phyloP scores from a whole-genome alignment of 2,888 invertebrate genomes.

The Monoplex corrugatus region DNA sequence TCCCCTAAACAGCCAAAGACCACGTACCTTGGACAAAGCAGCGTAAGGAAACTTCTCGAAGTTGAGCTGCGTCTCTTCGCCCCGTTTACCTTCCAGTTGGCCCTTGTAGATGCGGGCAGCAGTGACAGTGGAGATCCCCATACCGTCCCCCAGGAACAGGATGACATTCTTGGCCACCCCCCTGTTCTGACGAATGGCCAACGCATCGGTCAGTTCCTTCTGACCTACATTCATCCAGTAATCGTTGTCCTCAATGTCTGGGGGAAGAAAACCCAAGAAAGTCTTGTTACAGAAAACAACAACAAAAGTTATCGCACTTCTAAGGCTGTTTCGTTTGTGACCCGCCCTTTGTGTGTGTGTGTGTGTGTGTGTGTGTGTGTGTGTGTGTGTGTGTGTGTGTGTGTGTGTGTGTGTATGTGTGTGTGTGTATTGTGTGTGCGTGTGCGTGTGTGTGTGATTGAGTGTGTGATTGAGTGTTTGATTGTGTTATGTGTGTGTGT shows the following conservation, averaged over 20 bases:
- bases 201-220: background rate
- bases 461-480: background rate
- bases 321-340: too few relatives aligned
- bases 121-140: slow-evolving; percentile 86
- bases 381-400: background rate
- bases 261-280: too few relatives aligned
- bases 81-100: slow-evolving; percentile 83
- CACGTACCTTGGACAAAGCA: slow-evolving; percentile 89
- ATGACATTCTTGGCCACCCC: slow-evolving; percentile 78
- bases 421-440: background rate
- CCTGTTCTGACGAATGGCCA: slow-evolving; percentile 67
- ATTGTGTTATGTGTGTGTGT: too few relatives aligned
- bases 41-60: slow-evolving; percentile 93
- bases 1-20: background rate
- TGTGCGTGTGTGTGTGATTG: background rate
- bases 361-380: slow-evolving; percentile 2
- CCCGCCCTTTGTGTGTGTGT: background rate
- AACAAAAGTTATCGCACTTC: too few relatives aligned
- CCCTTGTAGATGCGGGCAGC: slow-evolving; percentile 89
- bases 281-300: too few relatives aligned
- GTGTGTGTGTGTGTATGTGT: background rate
- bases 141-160: slow-evolving; percentile 79
- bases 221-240: background rate
- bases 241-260: background rate
- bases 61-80: slow-evolving; percentile 88